These are phyloP conservation scores for Penaeus indicus DNA, from an alignment of 1,140 invertebrate genomes.

Conservation along the genomic window DNA sequence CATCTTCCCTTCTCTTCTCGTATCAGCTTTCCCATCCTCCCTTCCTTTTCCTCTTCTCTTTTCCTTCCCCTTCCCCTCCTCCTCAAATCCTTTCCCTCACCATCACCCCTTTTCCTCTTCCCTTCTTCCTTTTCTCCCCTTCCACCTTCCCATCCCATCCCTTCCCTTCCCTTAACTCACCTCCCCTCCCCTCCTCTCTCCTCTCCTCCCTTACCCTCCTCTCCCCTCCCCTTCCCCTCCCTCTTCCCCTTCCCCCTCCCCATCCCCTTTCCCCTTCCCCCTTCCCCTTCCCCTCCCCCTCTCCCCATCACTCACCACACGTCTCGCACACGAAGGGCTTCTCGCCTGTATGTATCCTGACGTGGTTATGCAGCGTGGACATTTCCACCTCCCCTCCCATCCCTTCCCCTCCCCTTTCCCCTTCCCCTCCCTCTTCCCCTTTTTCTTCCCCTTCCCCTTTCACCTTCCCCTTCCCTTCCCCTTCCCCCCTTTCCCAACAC, in stretches of 20 bases:
- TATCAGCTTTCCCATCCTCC: no score
- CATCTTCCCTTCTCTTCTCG: no score
- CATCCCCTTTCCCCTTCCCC: not conserved
- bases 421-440: not conserved
- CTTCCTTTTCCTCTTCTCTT: no score
- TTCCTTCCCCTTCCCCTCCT: no score
- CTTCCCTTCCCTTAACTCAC: not conserved
- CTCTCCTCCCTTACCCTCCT: constrained; percentile 73
- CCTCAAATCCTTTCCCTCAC: no score
- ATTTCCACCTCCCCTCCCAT: constrained; percentile 76
- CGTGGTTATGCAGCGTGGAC: constrained; percentile 90
- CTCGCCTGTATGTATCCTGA: constrained; percentile 89
- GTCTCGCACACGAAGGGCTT: constrained; percentile 92
- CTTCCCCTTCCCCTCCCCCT: no score
- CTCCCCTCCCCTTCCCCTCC: not conserved
- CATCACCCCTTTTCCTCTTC: no score
- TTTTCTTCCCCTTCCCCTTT: not conserved
- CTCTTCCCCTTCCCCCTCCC: not conserved
- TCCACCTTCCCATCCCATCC: no score
- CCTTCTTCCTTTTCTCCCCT: not conserved
- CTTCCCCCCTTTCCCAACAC: constrained; percentile 55
- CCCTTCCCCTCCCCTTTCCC: not conserved
- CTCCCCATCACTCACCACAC: constrained; percentile 78
- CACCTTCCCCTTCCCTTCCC: not conserved
- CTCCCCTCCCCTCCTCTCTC: not conserved